These are phyloP conservation scores for Bimastos eiseni DNA, from an alignment of 2,888 invertebrate species.

Conservation along the genomic window DNA sequence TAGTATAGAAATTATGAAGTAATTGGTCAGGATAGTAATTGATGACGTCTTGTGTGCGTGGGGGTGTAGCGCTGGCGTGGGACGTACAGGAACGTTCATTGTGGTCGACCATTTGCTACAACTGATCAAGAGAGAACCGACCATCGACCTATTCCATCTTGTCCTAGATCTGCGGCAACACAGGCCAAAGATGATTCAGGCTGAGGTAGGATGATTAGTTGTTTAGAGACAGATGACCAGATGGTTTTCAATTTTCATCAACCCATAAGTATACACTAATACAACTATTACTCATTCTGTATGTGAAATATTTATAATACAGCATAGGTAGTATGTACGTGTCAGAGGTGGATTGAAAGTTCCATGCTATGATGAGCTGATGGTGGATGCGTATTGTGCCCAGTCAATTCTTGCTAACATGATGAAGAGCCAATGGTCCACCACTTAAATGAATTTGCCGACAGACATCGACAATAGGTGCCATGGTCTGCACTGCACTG, in stretches of 20 bases:
- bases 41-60: not conserved
- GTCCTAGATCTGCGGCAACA: constrained; percentile 72
- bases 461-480: not conserved
- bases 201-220: constrained; percentile 64
- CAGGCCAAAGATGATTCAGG: constrained; percentile 76
- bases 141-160: constrained; percentile 71
- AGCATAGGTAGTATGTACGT: not conserved
- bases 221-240: not conserved
- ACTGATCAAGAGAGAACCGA: constrained; percentile 64
- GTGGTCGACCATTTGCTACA: constrained; percentile 73
- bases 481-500: too few species aligned
- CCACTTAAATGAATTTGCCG: not conserved
- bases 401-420: not conserved
- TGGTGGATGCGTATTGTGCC: not conserved
- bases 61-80: constrained; percentile 72
- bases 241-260: too few species aligned
- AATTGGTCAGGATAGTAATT: not conserved
- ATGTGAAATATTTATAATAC: not conserved
- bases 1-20: not conserved
- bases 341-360: too few species aligned
- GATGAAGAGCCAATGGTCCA: not conserved
- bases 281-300: too few species aligned
- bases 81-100: constrained; percentile 76
- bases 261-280: too few species aligned
- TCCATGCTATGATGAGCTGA: too few species aligned